Base-by-base conservation (phyloP, 2,888 invertebrate genomes). In the Ecliptopera silaceata region DNA sequence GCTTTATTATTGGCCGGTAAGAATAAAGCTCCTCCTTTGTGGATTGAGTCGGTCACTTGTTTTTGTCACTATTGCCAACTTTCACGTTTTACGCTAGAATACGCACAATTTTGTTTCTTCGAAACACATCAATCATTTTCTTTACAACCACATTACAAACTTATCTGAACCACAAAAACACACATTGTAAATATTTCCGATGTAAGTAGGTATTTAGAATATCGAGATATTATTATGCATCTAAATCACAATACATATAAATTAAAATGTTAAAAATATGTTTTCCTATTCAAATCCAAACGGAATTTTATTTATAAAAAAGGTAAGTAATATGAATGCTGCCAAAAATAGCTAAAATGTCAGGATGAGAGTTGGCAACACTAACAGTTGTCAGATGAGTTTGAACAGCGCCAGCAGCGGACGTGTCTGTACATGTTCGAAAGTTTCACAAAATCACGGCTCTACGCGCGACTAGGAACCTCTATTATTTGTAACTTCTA, bases 381-480 rank as follows among this genome's bases (percentile, higher is more conserved):
- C 58, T n/a, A n/a, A n/a, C 31, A 42, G 45, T 54, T 59, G 61
- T 74, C 83, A 88, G 77, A 84, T 69, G 75, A 76, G 71, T 72
- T 72, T 74, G 66, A 75, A 77, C 66, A 66, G 55, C 65, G 56
- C 47, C 54, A 59, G 32, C 72, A 49, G 48, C 58, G 72, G 81
- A 80, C 77, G 85, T 80, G 78, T 62, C 56, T 55, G 50, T 6
- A 56, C 31, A 42, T 34, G 31, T 11, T 62, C 57, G 59, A 75
- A 86, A 84, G 74, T 83, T 81, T 77, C 62, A 67, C 63, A 63
- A 66, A 69, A 72, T 79, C 79, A 80, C 81, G 82, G 39, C 17
- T 13, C 17, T 12, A 12, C 17, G 29, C 29, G 47, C 36, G 38
- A 17, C 34, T 43, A 45, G 41, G 13, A 15, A 11, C 5, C 13